These are phyloP conservation scores for Druon quercuslanigerum DNA, from an alignment of 1,140 invertebrate genomes.

Conservation along the genomic window DNA sequence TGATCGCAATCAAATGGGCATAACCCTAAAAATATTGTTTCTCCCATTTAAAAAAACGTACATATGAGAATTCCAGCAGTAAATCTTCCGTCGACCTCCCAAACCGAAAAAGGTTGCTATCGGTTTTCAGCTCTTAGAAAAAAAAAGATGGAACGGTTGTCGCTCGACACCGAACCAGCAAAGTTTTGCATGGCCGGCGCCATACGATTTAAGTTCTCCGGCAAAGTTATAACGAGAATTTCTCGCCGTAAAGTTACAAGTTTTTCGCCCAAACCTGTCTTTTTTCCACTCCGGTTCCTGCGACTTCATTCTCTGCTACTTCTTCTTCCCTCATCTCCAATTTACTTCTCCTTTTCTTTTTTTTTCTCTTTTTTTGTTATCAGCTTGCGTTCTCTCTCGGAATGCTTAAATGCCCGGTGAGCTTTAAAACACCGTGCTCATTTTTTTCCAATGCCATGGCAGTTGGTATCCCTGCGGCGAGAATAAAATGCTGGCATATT, in stretches of 20 bases:
- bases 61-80: background rate
- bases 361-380: conserved; percentile 5
- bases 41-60: background rate
- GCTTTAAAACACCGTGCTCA: conserved; percentile 42
- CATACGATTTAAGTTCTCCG: conserved; percentile 58
- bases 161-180: conserved; percentile 39
- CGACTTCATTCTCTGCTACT: conserved; percentile 14
- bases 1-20: too few species aligned
- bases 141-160: conserved; percentile 32
- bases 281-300: conserved; percentile 19
- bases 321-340: background rate
- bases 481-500: conserved; percentile 66
- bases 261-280: conserved; percentile 15
- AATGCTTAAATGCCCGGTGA: conserved; percentile 51
- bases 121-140: conserved; percentile 10
- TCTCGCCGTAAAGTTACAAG: conserved; percentile 54
- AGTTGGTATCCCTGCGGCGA: conserved; percentile 38
- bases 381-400: background rate
- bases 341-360: conserved; percentile 31
- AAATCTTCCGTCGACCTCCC: background rate
- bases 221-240: conserved; percentile 69
- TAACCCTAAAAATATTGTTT: background rate
- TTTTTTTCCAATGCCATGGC: conserved; percentile 47
- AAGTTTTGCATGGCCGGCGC: conserved; percentile 56
- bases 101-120: conserved; percentile 19